Base-by-base conservation (phyloP, 1,140 invertebrate species). In the Drosophila mojavensis region DNA sequence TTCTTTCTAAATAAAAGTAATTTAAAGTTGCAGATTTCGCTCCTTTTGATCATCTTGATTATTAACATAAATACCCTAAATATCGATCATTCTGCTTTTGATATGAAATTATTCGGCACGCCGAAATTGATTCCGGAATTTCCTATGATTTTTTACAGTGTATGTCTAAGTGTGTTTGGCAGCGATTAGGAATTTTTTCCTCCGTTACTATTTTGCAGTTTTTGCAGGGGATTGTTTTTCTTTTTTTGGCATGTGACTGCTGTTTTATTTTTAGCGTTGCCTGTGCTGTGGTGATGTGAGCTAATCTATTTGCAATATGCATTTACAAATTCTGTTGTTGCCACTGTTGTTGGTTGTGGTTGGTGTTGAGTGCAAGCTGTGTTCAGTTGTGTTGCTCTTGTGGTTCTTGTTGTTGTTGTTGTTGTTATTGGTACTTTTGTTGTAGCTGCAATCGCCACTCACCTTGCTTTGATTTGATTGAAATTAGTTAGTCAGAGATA, bases 221-320 rank as follows among this genome's bases (percentile, higher is more conserved):
- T 24, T 30, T 30, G 28, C 5, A 1, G 28, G 20, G 20, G 20
- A 24, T 24, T 24, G 20, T 3, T 24, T 24, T 2, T n/a, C 28
- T 74, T 54, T 47, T 69, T 75, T 64, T 83, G 62, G 75, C 75
- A 66, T 50, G 58, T 54, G 65, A 7, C 58, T 30, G 53, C 33
- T 24, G 39, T 62, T 69, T 1, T 65, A 56, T 61, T 58, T 59
- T 63, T 39, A 59, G 28, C 43, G n/a, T 26, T 54, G 33, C 17
- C 15, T 26, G 36, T 28, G 28, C 20, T 51, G 28, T 64, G 20
- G 3, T 24, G 20, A 24, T 24, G 60, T 47, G 61, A 54, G 71
- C 75, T 88, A 86, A 86, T 86, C 82, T 86, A 86, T 86, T 86
- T 88, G 83, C 58, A 53, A 68, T 82, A 71, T 79, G 82, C 83